A percentile compares a stretch with the other conserved stretches of the same genome.
These are phyloP conservation scores for Brachyrhaphis roseni DNA, from an alignment of 2,797 vertebrate species.

Conservation along the genomic window DNA sequence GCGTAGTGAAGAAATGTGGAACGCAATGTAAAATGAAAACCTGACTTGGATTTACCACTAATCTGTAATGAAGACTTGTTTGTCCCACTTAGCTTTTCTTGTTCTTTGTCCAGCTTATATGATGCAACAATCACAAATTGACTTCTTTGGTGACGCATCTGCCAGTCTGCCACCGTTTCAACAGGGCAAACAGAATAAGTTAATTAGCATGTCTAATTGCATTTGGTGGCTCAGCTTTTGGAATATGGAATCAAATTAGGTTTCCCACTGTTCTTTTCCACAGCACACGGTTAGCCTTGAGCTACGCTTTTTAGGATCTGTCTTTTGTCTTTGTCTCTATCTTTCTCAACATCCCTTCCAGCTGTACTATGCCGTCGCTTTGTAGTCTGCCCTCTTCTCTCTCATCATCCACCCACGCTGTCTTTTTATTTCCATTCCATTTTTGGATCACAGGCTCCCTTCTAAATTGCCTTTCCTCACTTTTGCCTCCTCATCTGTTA, in stretches of 20 bases:
- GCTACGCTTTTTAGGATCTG: conserved; percentile 69
- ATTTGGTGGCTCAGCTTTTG: conserved; percentile 72
- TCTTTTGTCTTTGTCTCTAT: conserved; percentile 68
- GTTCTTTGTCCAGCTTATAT: conserved; percentile 26
- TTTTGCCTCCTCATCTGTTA: conserved; percentile 16
- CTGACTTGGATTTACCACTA: not conserved
- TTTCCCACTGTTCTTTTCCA: conserved; percentile 64
- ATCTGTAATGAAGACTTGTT: conserved; percentile 12
- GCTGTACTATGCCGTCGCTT: conserved; percentile 49
- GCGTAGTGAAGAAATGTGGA: not conserved
- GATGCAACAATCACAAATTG: conserved; percentile 62
- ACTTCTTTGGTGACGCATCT: conserved; percentile 60
- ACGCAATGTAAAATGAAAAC: not conserved
- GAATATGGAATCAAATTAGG: conserved; percentile 75
- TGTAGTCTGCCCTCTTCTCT: conserved; percentile 41
- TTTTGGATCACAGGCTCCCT: conserved; percentile 33
- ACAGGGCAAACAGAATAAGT: conserved; percentile 66
- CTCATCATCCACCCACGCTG: conserved; percentile 45
- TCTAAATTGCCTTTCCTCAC: conserved; percentile 23
- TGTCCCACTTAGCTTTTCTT: conserved; percentile 36
- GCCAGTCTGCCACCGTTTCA: conserved; percentile 61
- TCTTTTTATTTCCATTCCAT: conserved; percentile 28
- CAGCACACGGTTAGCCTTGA: conserved; percentile 65
- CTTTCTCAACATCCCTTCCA: conserved; percentile 47
- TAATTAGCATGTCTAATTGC: conserved; percentile 76